Evolutionary conservation across 2,797 vertebrate genomes (phyloP).

Genomic region (Ctenosaura bakeri): DNA sequence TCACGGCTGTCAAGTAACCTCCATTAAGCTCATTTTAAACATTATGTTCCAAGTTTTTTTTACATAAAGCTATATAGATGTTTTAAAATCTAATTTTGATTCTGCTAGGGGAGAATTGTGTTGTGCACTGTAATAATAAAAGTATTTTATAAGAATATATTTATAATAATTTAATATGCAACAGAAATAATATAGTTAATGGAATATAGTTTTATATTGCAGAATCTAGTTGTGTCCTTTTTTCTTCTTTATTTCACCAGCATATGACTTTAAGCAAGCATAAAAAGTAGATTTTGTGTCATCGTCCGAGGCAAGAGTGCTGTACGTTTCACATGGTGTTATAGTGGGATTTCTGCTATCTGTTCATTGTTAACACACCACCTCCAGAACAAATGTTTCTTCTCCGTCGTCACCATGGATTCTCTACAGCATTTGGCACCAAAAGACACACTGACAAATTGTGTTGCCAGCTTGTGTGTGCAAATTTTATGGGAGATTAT

Average conservation of each 20-base stretch:
- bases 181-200: too few species aligned
- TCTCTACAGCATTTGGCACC: not conserved
- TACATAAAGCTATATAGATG: too few species aligned
- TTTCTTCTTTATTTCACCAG: not conserved
- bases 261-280: not conserved
- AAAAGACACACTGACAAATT: conserved; percentile 15
- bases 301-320: not conserved
- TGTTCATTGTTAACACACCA: conserved; percentile 1
- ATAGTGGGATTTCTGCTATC: conserved; percentile 3
- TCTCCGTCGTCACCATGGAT: not conserved
- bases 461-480: conserved; percentile 7
- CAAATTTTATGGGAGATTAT: conserved; percentile 26
- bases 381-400: conserved; percentile 10
- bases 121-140: too few species aligned
- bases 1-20: not conserved
- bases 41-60: not conserved
- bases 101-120: too few species aligned
- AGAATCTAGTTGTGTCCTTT: not conserved
- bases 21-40: too few species aligned
- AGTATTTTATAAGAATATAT: too few species aligned
- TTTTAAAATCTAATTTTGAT: too few species aligned
- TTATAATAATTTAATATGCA: too few species aligned
- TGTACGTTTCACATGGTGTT: not conserved
- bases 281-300: not conserved
- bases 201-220: not conserved